phyloP scores from a whole-genome alignment of 2,113 vertebrate species.

The Epinephelus fuscoguttatus region DNA sequence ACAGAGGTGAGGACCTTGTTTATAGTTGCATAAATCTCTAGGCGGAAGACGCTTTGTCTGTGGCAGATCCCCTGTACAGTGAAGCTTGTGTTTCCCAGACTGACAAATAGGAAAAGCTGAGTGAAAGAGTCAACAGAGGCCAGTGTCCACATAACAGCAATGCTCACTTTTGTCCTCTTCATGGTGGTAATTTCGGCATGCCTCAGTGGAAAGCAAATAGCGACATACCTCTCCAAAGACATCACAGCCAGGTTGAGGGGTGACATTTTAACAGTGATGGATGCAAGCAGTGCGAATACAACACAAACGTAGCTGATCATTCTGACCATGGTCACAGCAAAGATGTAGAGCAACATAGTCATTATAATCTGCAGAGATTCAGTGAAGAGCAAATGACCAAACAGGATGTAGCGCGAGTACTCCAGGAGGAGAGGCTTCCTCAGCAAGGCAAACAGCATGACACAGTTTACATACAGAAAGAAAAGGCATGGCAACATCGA shows the following conservation, averaged over 20 bases:
- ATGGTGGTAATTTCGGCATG: conserved; percentile 53
- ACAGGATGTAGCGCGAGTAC: conserved; percentile 72
- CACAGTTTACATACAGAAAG: conserved; percentile 68
- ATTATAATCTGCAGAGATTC: conserved; percentile 69
- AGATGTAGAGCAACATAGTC: conserved; percentile 54
- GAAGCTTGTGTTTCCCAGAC: neutral
- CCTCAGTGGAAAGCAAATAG: conserved; percentile 76
- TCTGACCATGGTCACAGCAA: conserved; percentile 42
- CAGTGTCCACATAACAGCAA: conserved; percentile 59
- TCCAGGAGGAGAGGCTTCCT: conserved; percentile 67
- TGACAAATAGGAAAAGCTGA: conserved; percentile 57
- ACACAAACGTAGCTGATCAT: conserved; percentile 60
- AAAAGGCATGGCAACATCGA: conserved; percentile 63
- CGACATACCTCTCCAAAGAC: conserved; percentile 79
- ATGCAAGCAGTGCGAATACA: neutral
- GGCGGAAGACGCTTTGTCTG: neutral
- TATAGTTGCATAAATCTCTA: conserved; percentile 27
- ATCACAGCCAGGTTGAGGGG: conserved; percentile 74
- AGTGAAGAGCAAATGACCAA: conserved; percentile 69
- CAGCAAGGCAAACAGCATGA: conserved; percentile 72
- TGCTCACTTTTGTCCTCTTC: conserved; percentile 27
- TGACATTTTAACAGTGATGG: conserved; percentile 36
- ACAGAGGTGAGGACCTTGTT: conserved; percentile 28
- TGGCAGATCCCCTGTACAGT: conserved; percentile 4
- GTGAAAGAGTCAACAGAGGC: conserved; percentile 50